Base-by-base conservation (phyloP, 2,113 vertebrate genomes). In the Engraulis encrasicolus region DNA sequence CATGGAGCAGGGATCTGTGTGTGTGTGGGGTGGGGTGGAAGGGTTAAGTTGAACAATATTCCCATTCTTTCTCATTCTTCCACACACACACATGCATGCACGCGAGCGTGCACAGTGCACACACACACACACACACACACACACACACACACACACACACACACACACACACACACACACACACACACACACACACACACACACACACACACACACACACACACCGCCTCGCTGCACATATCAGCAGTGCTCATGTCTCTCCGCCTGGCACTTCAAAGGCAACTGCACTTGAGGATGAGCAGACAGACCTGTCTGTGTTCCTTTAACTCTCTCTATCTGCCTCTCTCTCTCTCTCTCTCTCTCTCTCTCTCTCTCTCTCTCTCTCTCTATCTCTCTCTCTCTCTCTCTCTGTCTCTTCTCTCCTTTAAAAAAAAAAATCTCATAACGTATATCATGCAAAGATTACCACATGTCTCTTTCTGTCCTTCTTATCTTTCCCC, bases 281-380 rank as follows among this genome's bases (percentile, higher is more conserved):
- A 74, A 31, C 66, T 74, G 66, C 27, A 74, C 27, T 27, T 74
- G 66, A 74, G 4, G 66, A 74, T 74, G 27, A 74, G 15, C 66
- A 83, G 36, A 81, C 85, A 86, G 50, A 2, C 84, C 84, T 86
- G 61, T 77, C 81, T 82, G 31, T 45, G 36, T 36, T 23, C 80
- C 12, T 12, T 71, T 11, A 3, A 5, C 40, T 9, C 40, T 45
- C 40, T 45, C 40, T 45, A 3, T 45, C 40, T 45, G 4, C 40
- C 3, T 9, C 4, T 45, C 40, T 45, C 40, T 45, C 40, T 5
- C 40, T 9, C 3, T 45, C 9, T 45, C 9, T 45, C 40, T 45
- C 9, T 45, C 40, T 45, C 40, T 45, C 40, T 45, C 4, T 45
- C 40, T 45, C 3, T 45, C 40, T 45, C 9, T 45, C 40, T 45